phyloP scores from a whole-genome alignment of 2,888 invertebrate genomes.

The Apotomis capreana region DNA sequence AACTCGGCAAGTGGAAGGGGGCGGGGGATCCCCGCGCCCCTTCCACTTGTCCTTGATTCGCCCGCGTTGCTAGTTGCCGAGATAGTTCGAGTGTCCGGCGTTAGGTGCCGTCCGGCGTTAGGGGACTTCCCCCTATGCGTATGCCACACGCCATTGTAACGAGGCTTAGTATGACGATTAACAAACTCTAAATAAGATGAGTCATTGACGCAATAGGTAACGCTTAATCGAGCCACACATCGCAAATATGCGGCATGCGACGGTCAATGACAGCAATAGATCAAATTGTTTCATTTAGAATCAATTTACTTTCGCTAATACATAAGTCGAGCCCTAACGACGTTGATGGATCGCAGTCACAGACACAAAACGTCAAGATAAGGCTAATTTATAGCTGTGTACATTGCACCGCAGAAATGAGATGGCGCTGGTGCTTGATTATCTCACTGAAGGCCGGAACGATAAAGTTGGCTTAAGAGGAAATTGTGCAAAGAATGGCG shows the following conservation, averaged over 20 bases:
- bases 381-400: slow-evolving; percentile 75
- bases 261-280: slow-evolving; percentile 30
- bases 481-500: slow-evolving; percentile 48
- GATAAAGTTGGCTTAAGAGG: slow-evolving; percentile 41
- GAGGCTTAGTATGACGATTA: background rate
- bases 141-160: background rate
- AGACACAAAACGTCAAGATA: slow-evolving; percentile 77
- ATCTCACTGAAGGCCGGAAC: slow-evolving; percentile 54
- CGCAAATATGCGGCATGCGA: slow-evolving; percentile 12
- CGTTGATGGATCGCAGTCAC: slow-evolving; percentile 75
- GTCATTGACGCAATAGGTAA: slow-evolving; percentile 13
- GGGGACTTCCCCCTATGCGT: too few species aligned
- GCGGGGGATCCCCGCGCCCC: too few species aligned
- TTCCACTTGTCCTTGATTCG: too few species aligned
- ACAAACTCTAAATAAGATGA: slow-evolving; percentile 26
- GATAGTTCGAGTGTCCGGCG: too few species aligned
- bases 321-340: slow-evolving; percentile 51
- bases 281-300: slow-evolving; percentile 54
- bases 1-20: too few species aligned
- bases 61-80: too few species aligned
- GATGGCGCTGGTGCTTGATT: slow-evolving; percentile 55
- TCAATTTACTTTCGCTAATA: slow-evolving; percentile 70
- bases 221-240: slow-evolving; percentile 10
- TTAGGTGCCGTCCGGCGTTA: too few species aligned
- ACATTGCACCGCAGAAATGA: slow-evolving; percentile 63